Evolutionary conservation across 2,113 vertebrate species (phyloP).

Genomic region (Grantiella picta): DNA sequence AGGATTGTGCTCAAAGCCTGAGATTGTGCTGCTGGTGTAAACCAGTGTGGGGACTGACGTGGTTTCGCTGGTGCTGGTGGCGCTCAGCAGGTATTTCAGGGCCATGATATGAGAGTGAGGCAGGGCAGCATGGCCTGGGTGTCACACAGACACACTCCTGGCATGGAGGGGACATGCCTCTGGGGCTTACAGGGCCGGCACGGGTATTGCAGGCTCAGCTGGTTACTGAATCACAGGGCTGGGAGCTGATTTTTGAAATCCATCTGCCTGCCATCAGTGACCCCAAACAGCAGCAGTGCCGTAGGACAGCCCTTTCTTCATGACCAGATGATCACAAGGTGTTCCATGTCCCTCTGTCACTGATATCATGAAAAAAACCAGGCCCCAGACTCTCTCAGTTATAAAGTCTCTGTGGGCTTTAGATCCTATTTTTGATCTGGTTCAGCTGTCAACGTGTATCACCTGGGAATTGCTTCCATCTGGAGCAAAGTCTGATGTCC

Average conservation of each 20-base stretch:
- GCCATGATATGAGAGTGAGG: neutral
- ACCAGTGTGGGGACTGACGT: neutral
- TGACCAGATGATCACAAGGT: neutral
- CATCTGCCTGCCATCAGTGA: neutral
- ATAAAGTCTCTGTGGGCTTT: neutral
- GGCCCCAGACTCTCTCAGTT: neutral
- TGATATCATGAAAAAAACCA: neutral
- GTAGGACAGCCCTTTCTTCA: neutral
- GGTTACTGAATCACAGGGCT: neutral
- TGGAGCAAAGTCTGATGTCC: neutral
- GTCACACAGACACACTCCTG: neutral
- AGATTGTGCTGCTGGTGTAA: neutral
- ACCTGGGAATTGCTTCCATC: neutral
- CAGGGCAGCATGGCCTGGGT: neutral
- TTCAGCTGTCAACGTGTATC: neutral
- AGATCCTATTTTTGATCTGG: neutral
- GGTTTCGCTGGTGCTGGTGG: neutral
- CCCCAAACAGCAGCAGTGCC: neutral
- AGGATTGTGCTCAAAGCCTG: neutral
- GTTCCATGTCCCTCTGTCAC: neutral
- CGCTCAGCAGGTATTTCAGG: constrained; percentile 33
- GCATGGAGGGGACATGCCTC: neutral
- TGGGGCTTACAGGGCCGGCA: neutral
- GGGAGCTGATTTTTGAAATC: neutral
- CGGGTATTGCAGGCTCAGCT: neutral